A percentile compares a stretch with the other conserved stretches of the same genome.
These are phyloP conservation scores for Cephus spinipes DNA, from an alignment of 2,888 invertebrate species.

Conservation along the genomic window DNA sequence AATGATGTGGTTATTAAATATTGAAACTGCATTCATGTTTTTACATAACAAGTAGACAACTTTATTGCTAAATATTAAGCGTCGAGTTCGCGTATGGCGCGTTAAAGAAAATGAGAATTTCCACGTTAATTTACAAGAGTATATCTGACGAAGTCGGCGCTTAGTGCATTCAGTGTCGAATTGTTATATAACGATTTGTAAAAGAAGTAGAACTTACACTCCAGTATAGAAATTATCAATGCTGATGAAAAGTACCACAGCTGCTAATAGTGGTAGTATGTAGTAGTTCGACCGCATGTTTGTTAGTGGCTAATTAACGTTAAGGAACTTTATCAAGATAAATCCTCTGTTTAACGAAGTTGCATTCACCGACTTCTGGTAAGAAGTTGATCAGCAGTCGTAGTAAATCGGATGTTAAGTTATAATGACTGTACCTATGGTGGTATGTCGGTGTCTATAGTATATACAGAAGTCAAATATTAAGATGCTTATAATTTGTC, in stretches of 20 bases:
- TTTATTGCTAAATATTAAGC: neutral
- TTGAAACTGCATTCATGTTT: neutral
- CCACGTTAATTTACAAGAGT: neutral
- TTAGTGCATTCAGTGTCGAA: neutral
- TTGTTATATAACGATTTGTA: neutral
- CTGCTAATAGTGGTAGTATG: conserved; percentile 49
- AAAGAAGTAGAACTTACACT: conserved; percentile 56
- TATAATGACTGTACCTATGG: neutral
- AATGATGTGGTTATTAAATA: neutral
- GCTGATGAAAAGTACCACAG: conserved; percentile 53
- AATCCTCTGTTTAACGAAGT: neutral
- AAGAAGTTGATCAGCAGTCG: neutral
- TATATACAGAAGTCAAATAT: neutral
- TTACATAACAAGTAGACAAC: neutral
- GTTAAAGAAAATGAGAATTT: neutral
- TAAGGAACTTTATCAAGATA: conserved; percentile 17
- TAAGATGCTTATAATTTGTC: neutral
- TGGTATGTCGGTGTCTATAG: neutral
- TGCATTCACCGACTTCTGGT: neutral
- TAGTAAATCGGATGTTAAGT: neutral
- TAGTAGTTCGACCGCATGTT: conserved; percentile 52
- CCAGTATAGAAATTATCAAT: conserved; percentile 62
- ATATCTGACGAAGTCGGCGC: neutral
- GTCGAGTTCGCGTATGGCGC: neutral
- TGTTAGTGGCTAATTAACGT: conserved; percentile 45